Percentiles rank a stretch among this genome's conserved stretches.
phyloP scores from a whole-genome alignment of 2,113 vertebrate species.

The Sander lucioperca region DNA sequence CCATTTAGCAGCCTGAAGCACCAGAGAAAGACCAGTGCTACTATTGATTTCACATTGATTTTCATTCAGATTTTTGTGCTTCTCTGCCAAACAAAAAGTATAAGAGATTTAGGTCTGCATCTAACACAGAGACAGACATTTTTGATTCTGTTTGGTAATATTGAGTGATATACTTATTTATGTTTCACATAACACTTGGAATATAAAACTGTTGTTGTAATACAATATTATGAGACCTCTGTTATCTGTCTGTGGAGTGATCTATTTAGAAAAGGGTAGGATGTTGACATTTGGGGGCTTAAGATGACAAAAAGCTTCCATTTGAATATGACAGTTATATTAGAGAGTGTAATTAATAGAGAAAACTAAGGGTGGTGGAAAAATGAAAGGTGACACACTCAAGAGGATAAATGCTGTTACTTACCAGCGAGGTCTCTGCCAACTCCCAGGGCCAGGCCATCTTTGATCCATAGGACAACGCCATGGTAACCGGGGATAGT shows the following conservation, averaged over 20 bases:
- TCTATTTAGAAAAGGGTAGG: slow-evolving; percentile 36
- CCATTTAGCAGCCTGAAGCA: slow-evolving; percentile 73
- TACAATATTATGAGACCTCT: slow-evolving; percentile 15
- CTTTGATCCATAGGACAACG: slow-evolving; percentile 97
- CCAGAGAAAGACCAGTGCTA: slow-evolving; percentile 52
- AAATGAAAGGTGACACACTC: slow-evolving; percentile 3
- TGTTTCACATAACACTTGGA: slow-evolving; percentile 6
- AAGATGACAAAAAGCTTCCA: slow-evolving; percentile 28
- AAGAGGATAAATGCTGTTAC: slow-evolving; percentile 40
- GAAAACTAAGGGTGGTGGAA: slow-evolving; percentile 18
- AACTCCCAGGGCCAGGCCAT: slow-evolving; percentile 94
- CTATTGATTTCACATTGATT: slow-evolving; percentile 49
- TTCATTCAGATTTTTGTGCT: slow-evolving; percentile 44
- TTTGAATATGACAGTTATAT: slow-evolving; percentile 30
- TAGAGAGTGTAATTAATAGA: slow-evolving; percentile 25
- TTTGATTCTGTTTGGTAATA: slow-evolving; percentile 28
- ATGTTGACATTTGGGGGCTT: slow-evolving; percentile 42
- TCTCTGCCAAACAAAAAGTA: slow-evolving; percentile 41
- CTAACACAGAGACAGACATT: neutral
- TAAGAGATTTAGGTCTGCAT: slow-evolving; percentile 36
- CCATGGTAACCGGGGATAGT: slow-evolving; percentile 95
- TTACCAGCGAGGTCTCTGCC: slow-evolving; percentile 96
- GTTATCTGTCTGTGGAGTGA: slow-evolving; percentile 40
- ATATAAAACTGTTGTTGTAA: slow-evolving; percentile 20
- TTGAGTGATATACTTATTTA: slow-evolving; percentile 40